Percentiles rank a stretch among this genome's conserved stretches.
Conservation (phyloP, 2,888 invertebrate species). For the Cantharis lateralis region DNA sequence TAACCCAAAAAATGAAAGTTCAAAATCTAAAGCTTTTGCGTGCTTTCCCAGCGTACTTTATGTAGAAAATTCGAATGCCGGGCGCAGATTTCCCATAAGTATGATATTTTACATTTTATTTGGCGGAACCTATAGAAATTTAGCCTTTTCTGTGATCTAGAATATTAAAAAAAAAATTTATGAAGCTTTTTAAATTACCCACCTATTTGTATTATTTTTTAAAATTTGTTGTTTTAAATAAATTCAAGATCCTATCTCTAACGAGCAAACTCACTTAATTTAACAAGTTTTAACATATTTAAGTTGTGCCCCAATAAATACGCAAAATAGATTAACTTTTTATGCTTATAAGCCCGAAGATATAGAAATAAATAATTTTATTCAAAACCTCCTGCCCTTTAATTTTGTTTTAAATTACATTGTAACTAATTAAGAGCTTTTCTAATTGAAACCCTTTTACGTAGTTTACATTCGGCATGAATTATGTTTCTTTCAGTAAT, state of each 20-base stretch:
- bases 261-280: background rate
- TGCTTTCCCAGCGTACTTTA: no score
- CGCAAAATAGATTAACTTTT: background rate
- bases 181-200: no score
- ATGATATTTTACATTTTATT: no score
- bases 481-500: conserved; percentile 34
- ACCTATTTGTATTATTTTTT: background rate
- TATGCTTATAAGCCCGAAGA: background rate
- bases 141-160: no score
- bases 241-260: background rate
- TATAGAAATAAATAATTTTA: background rate
- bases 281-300: background rate
- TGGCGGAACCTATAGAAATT: no score
- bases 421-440: conserved; percentile 28
- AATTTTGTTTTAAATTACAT: background rate
- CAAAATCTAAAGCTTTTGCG: no score
- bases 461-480: conserved; percentile 8
- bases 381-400: background rate
- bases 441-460: conserved; percentile 26
- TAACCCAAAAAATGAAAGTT: no score
- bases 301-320: background rate
- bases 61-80: no score
- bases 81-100: no score
- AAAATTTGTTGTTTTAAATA: background rate
- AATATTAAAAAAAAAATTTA: no score